Conservation (phyloP, 37 sponge, comb jelly and placozoan species). For the Beroe forskalii region DNA sequence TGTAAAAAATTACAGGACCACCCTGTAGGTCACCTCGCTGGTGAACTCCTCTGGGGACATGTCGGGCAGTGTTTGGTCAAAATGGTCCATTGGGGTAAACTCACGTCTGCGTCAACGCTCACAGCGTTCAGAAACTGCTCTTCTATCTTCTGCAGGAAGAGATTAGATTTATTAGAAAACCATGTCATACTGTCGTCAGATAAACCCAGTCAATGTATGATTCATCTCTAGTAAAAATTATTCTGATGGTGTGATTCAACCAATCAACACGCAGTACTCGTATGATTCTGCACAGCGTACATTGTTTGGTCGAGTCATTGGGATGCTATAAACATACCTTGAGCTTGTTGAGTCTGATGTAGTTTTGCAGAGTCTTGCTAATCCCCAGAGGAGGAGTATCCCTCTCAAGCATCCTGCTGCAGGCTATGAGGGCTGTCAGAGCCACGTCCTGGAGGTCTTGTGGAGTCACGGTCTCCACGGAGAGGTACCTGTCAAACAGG, state of each 20-base stretch:
- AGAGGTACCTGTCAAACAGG: conserved; percentile 27
- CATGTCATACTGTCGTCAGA: too few species aligned
- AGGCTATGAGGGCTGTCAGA: background rate
- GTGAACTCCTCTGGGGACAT: background rate
- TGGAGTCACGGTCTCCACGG: background rate
- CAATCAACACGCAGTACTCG: too few species aligned
- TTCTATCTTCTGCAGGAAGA: conserved; percentile 12
- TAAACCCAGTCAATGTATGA: too few species aligned
- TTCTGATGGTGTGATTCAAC: too few species aligned
- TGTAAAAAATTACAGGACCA: too few species aligned
- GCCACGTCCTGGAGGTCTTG: conserved; percentile 5
- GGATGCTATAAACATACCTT: background rate
- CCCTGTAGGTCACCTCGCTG: background rate
- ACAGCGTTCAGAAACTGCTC: conserved; percentile 45
- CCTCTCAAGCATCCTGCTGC: background rate
- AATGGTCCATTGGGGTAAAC: conserved; percentile 26
- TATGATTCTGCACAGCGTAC: too few species aligned
- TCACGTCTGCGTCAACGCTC: background rate
- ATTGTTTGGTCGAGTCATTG: too few species aligned
- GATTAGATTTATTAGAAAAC: too few species aligned
- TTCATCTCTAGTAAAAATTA: too few species aligned
- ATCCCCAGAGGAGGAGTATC: background rate
- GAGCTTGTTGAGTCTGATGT: background rate
- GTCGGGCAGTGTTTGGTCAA: too few species aligned
- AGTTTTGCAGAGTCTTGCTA: background rate